Percentiles rank a stretch among this genome's conserved stretches.
Conservation (phyloP, 2,797 vertebrate species). For the Onychomys leucogaster region DNA sequence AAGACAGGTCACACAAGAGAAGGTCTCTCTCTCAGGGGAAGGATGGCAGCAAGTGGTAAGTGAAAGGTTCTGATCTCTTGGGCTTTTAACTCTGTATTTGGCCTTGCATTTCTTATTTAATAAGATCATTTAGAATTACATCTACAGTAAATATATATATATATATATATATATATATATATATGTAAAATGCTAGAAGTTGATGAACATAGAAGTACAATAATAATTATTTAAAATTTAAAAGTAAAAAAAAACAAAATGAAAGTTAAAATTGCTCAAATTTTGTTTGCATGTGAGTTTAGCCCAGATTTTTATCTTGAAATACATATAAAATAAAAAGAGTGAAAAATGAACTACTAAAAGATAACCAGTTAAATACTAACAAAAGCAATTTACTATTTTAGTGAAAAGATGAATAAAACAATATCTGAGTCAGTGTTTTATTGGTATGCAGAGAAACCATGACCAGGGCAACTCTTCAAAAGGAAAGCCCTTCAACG, state of each 20-base stretch:
- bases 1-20: too few relatives aligned
- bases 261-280: neutral
- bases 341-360: neutral
- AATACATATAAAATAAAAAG: neutral
- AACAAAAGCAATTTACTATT: neutral
- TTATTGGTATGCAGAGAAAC: neutral
- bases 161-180: neutral
- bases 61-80: too few relatives aligned
- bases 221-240: neutral
- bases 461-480: neutral
- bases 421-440: neutral
- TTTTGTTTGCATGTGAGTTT: neutral
- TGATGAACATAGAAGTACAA: neutral
- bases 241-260: neutral
- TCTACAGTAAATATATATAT: too few relatives aligned
- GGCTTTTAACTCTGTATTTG: too few relatives aligned
- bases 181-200: neutral
- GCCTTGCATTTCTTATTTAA: too few relatives aligned
- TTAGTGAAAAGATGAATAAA: neutral
- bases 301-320: neutral
- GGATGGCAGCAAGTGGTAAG: too few relatives aligned
- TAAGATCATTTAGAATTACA: too few relatives aligned
- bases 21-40: too few relatives aligned
- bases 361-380: neutral
- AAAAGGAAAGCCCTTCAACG: too few relatives aligned